Conservation (phyloP, 2,888 invertebrate species). For the Cynaeus angustus region DNA sequence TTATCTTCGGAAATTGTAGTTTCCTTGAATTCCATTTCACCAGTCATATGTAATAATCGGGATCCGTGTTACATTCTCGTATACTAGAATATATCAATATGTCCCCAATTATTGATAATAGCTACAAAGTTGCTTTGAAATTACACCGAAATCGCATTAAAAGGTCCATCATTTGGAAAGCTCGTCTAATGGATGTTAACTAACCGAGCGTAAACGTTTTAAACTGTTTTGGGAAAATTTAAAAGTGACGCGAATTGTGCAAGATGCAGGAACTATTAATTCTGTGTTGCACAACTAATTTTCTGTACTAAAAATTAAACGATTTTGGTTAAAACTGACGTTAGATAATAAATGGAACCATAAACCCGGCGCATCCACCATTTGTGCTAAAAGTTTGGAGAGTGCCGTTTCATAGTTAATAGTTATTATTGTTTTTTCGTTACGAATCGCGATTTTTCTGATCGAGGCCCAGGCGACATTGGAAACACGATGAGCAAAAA, state of each 20-base stretch:
- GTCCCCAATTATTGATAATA: conserved; percentile 26
- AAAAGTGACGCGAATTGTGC: background rate
- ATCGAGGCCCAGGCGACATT: too few relatives aligned
- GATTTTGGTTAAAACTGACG: too few relatives aligned
- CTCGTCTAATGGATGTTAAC: background rate
- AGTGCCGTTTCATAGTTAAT: too few relatives aligned
- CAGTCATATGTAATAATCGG: conserved; percentile 23
- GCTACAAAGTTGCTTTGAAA: conserved; percentile 9
- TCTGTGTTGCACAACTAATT: too few relatives aligned
- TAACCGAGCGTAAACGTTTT: background rate
- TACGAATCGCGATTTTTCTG: too few relatives aligned
- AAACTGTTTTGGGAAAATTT: background rate
- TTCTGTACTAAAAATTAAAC: too few relatives aligned
- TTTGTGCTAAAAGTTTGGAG: too few relatives aligned
- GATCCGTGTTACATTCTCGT: conserved; percentile 1
- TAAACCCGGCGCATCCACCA: too few relatives aligned
- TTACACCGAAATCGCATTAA: conserved; percentile 23
- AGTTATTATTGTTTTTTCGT: too few relatives aligned
- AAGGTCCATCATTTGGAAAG: conserved; percentile 12
- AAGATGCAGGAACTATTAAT: background rate
- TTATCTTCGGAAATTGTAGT: conserved; percentile 63
- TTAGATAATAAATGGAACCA: too few relatives aligned
- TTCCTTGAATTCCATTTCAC: conserved; percentile 56
- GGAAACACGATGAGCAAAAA: too few relatives aligned
- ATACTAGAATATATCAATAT: conserved; percentile 13